These are phyloP conservation scores for Drosophila insularis DNA, from an alignment of 1,140 invertebrate genomes.

Conservation along the genomic window DNA sequence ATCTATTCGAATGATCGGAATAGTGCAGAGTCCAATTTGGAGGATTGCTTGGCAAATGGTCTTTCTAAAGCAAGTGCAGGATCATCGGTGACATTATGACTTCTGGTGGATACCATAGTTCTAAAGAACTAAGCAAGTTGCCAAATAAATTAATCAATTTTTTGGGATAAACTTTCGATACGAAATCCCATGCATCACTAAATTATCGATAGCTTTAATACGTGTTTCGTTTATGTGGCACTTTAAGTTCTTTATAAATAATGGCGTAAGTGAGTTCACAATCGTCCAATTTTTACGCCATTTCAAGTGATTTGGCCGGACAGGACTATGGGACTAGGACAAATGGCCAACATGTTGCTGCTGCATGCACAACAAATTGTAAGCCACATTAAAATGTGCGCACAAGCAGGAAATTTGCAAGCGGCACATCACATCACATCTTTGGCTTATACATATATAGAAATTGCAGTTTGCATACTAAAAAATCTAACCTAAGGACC, in stretches of 20 bases:
- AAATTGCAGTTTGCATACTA: slow-evolving; percentile 59
- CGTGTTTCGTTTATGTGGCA: too few relatives aligned
- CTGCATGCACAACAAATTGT: slow-evolving; percentile 33
- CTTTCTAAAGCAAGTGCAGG: not conserved
- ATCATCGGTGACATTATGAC: not conserved
- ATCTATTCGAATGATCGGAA: not conserved
- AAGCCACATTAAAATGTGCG: slow-evolving; percentile 39
- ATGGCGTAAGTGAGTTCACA: not conserved
- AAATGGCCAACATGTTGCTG: slow-evolving; percentile 58
- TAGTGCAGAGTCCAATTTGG: not conserved
- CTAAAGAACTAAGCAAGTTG: not conserved
- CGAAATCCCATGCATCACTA: too few relatives aligned
- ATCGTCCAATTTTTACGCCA: slow-evolving; percentile 25
- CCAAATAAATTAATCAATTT: too few relatives aligned
- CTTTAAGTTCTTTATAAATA: too few relatives aligned
- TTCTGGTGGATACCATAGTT: not conserved
- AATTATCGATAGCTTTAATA: not conserved
- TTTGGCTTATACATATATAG: slow-evolving; percentile 3
- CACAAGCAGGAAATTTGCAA: slow-evolving; percentile 38
- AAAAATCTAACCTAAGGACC: slow-evolving; percentile 13
- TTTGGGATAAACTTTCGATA: too few relatives aligned
- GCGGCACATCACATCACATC: slow-evolving; percentile 17
- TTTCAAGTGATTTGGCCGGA: slow-evolving; percentile 46
- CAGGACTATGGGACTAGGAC: slow-evolving; percentile 40
- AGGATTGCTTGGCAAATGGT: not conserved